A percentile compares a stretch with the other conserved stretches of the same genome.
phyloP scores from a whole-genome alignment of 2,113 vertebrate genomes.

The Grantiella picta region DNA sequence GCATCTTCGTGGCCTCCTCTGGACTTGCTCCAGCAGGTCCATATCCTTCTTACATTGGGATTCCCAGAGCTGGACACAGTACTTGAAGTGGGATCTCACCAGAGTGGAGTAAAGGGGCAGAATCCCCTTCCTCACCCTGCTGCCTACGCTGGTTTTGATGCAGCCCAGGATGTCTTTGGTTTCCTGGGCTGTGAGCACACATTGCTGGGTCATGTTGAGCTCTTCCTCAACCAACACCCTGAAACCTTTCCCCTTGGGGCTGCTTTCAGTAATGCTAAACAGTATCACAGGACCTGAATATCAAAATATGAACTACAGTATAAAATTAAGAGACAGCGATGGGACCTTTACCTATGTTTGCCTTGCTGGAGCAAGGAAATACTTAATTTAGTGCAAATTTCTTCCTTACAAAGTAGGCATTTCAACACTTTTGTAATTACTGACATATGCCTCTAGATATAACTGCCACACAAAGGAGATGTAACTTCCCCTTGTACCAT shows the following conservation, averaged over 20 bases:
- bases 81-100: background rate
- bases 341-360: background rate
- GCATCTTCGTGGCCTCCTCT: background rate
- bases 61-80: background rate
- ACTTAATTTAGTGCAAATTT: background rate
- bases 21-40: background rate
- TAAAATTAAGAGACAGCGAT: background rate
- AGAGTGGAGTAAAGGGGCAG: background rate
- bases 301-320: background rate
- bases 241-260: background rate
- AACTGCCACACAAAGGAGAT: background rate
- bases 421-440: background rate
- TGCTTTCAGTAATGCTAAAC: background rate
- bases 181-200: accelerated
- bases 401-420: background rate
- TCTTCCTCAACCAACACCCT: background rate
- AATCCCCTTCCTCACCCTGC: background rate
- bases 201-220: too few species aligned
- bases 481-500: background rate
- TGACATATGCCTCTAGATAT: background rate
- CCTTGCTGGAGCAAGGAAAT: background rate
- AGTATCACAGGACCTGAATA: background rate
- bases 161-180: background rate
- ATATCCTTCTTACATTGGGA: accelerated
- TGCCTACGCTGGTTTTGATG: background rate